Base-by-base conservation (phyloP, 2,113 vertebrate species). In the Acanthisitta chloris region DNA sequence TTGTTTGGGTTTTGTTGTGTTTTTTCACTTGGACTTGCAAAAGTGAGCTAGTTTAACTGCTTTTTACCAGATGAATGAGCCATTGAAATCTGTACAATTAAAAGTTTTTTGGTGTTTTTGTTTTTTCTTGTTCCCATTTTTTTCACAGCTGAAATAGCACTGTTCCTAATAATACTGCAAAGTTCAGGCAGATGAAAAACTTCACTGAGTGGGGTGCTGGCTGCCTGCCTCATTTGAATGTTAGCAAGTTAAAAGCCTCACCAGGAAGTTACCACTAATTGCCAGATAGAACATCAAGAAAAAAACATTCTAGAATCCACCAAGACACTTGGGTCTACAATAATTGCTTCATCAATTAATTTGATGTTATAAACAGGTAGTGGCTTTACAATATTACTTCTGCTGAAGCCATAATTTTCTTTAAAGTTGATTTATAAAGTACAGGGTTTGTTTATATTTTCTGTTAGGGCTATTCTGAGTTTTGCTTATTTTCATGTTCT, bases 241-340 rank as follows among this genome's bases (percentile, higher is more conserved):
- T 49, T 77, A 73, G 67, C 92, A 72, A 87, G 83, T 89, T 83
- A 59, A 90, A 96, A 82, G 77, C 52, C 48, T 95, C 48, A 81
- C 83, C 66, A 66, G 12, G 46, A 23, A 24, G 91, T 90, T 55
- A 52, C 54, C 59, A n/a, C 78, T 95, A 73, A 88, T 54, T 93
- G 61, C 87, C 67, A 17, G 54, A 73, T 26, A 59, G 61, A 83
- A 46, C 55, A 12, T 86, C 28, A 42, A 48, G 70, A 20, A 34
- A 58, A 88, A 73, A 54, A 40, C n/a, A 16, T 62, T 77, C 62
- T 86, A 36, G 23, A 90, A 84, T 83, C 58, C 58, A 69, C 84
- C n/a, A 62, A 74, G 73, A 91, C 51, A 34, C 74, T 85, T 48
- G 34, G 28, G n/a, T 73, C 67, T 61, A 51, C 38, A 77, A 3